Evolutionary conservation across 2,888 invertebrate species (phyloP).

Genomic region (Drosophila paramelanica): DNA sequence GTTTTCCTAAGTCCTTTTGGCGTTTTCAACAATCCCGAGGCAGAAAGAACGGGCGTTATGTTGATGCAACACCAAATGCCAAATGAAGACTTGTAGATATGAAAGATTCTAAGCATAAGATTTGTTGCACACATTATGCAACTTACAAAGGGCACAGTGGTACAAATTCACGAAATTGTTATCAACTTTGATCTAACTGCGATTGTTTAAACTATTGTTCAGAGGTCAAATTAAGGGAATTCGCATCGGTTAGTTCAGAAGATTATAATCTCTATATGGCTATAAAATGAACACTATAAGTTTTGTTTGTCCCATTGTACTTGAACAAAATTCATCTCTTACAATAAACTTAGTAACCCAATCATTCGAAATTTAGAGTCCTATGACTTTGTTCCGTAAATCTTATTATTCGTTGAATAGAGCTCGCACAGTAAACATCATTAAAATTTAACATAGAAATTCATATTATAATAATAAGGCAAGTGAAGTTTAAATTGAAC

Average conservation of each 20-base stretch:
- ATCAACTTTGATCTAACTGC: too few species aligned
- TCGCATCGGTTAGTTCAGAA: too few species aligned
- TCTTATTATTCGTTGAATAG: conserved; percentile 1
- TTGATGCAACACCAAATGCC: background rate
- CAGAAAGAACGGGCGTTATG: background rate
- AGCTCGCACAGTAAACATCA: conserved; percentile 15
- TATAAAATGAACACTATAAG: background rate
- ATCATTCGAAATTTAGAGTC: background rate
- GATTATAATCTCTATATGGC: background rate
- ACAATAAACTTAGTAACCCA: conserved; percentile 11
- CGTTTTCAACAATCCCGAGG: background rate
- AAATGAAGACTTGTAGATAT: background rate
- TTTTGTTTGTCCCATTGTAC: conserved; percentile 17
- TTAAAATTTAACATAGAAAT: conserved; percentile 13
- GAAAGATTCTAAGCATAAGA: background rate
- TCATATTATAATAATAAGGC: conserved; percentile 4
- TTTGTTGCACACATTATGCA: too few species aligned
- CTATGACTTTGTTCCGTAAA: too few species aligned
- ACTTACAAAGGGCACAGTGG: too few species aligned
- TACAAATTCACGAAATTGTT: too few species aligned
- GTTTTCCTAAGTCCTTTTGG: conserved; percentile 22
- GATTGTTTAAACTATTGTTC: too few species aligned
- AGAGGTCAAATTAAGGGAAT: too few species aligned
- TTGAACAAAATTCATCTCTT: background rate
- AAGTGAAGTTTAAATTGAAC: background rate